Evolutionary conservation across 2,797 vertebrate genomes (phyloP).

Genomic region (Vireo griseus): DNA sequence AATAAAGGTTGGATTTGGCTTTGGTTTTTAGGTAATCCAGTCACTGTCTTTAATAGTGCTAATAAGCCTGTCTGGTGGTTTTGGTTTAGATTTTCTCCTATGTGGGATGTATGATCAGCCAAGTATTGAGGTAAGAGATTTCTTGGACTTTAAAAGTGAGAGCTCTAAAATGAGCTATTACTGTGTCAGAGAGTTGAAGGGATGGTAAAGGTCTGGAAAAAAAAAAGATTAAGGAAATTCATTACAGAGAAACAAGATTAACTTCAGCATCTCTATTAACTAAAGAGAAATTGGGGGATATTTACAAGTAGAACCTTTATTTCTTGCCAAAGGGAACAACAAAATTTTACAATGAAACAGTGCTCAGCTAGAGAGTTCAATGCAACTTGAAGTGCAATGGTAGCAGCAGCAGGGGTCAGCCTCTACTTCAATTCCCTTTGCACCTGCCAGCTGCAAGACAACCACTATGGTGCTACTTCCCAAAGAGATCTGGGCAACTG

Average conservation of each 20-base stretch:
- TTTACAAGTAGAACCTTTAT: not conserved
- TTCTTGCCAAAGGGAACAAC: not conserved
- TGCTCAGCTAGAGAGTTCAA: not conserved
- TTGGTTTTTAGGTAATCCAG: not conserved
- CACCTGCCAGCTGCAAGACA: not conserved
- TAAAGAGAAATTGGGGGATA: not conserved
- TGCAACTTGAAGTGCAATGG: not conserved
- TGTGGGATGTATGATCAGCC: not conserved
- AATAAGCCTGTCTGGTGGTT: not conserved
- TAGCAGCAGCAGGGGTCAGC: not conserved
- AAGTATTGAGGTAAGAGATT: not conserved
- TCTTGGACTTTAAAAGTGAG: not conserved
- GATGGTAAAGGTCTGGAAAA: not conserved
- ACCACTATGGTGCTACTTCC: not conserved
- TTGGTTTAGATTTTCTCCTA: not conserved
- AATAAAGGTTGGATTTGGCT: not conserved
- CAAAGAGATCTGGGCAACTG: not conserved
- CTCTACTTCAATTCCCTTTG: not conserved
- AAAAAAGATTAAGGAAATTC: not conserved
- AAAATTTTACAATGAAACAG: not conserved
- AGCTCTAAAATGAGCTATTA: not conserved
- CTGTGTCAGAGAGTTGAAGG: not conserved
- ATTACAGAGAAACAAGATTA: not conserved
- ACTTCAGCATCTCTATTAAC: not conserved
- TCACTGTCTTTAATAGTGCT: not conserved